Evolutionary conservation across 2,888 invertebrate species (phyloP), one percentile per base, ranked within the genome.

Genomic region (Ennomos erosarius): DNA sequence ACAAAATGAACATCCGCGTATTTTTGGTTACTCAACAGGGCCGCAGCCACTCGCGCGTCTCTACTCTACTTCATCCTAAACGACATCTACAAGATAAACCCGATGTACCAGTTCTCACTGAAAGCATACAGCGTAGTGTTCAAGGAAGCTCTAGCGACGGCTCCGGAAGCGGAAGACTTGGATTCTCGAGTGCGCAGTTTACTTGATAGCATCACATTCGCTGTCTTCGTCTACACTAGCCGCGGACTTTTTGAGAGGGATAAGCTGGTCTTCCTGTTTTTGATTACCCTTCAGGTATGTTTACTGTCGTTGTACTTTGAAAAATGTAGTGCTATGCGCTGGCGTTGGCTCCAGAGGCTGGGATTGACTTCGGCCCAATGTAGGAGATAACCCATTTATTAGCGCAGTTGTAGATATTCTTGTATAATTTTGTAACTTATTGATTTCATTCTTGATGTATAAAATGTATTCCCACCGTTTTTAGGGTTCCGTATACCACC

Each of bases 111-210:
- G 84, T 99, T 99, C 89, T 98, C 98, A 0, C 88, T 99, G 56
- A 98, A 98, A 87, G 98, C 98, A 0, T 98, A 98, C 90, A 97
- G 96, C 71, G 96, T 96, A 0, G 98, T 98, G 4, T 98, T 98
- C 85, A 96, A 96, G 71, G 96, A 96, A 68, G 98, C 98, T 0
- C 94, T 99, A 45, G 87, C 90, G 11, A 93, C 92, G 56, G 96
- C 98, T 0, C 93, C 94, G 6, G 85, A 93, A 0, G 94, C 95
- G 0, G 96, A 96, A 0, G 96, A 95, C 1, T 88, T 98, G 0
- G 94, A 94, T 40, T 92, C 93, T 6, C 93, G 98, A 35, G 97
- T 98, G 0, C 73, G 82, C 9, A 96, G 96, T 79, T 89, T 99
- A 10, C 95, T 98, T 53, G 98, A 98, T 73, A 96, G 95, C 69